phyloP scores from a whole-genome alignment of 2,113 vertebrate genomes.

The Meles meles region DNA sequence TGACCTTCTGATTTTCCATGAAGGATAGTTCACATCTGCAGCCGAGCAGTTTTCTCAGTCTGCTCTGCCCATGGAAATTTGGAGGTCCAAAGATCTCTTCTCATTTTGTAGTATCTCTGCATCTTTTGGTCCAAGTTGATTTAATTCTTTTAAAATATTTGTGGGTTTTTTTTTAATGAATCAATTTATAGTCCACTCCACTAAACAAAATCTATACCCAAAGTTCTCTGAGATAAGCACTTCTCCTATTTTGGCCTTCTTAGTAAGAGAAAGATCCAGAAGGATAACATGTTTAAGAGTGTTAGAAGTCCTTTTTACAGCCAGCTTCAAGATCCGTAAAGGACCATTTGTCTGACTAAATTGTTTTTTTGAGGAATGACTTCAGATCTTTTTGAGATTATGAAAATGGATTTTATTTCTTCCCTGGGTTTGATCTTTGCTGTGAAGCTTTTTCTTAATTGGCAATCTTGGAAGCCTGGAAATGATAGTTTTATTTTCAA shows the following conservation, averaged over 20 bases:
- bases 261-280: not conserved
- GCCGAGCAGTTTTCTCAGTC: not conserved
- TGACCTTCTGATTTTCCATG: not conserved
- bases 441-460: not conserved
- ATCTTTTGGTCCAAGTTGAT: not conserved
- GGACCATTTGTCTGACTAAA: not conserved
- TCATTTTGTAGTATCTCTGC: not conserved
- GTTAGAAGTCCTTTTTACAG: not conserved
- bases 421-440: not conserved
- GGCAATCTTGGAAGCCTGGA: not conserved
- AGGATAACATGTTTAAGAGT: not conserved
- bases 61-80: not conserved
- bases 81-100: not conserved
- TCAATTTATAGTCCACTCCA: not conserved
- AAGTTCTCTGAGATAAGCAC: not conserved
- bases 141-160: constrained; percentile 12
- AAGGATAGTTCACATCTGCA: not conserved
- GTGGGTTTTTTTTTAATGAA: not conserved
- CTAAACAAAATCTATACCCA: not conserved
- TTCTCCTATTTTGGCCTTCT: not conserved
- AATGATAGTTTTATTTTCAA: constrained; percentile 8
- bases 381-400: constrained; percentile 5
- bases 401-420: not conserved
- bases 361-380: not conserved
- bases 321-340: not conserved